Conservation (phyloP, 2,113 vertebrate species). For the Condylura cristata region DNA sequence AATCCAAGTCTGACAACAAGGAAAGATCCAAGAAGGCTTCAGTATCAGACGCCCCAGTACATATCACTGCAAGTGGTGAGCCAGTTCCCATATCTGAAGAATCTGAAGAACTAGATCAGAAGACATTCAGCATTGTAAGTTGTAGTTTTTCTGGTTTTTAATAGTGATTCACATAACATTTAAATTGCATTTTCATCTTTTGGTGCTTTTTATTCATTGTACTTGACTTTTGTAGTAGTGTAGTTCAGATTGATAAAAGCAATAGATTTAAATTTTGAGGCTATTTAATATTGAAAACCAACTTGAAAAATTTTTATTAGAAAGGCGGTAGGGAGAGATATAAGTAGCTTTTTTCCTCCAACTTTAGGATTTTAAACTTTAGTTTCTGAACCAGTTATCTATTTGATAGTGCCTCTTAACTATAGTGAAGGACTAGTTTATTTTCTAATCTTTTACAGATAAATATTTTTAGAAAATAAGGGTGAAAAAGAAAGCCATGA, state of each 20-base stretch:
- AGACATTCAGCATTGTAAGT: slow-evolving; percentile 98
- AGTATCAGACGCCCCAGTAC: slow-evolving; percentile 89
- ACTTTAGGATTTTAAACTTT: background rate
- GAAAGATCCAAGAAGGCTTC: slow-evolving; percentile 91
- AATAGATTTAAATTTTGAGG: background rate
- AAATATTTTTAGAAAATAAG: background rate
- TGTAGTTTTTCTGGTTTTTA: background rate
- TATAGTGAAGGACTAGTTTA: background rate
- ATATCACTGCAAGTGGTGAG: slow-evolving; percentile 92
- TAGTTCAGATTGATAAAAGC: background rate
- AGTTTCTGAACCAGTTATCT: background rate
- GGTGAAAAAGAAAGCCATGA: background rate
- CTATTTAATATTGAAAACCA: slow-evolving; percentile 6
- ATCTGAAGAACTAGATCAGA: slow-evolving; percentile 98
- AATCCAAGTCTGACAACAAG: slow-evolving; percentile 90
- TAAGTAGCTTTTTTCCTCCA: background rate
- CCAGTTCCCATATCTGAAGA: slow-evolving; percentile 92
- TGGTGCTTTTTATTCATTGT: background rate
- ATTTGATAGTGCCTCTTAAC: background rate
- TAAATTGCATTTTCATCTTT: slow-evolving; percentile 24
- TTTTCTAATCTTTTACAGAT: background rate
- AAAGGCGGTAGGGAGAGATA: background rate
- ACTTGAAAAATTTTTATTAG: background rate
- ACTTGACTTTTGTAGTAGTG: slow-evolving; percentile 7
- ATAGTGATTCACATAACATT: background rate